phyloP scores from a whole-genome alignment of 1,140 invertebrate species.

The Littorina saxatilis region DNA sequence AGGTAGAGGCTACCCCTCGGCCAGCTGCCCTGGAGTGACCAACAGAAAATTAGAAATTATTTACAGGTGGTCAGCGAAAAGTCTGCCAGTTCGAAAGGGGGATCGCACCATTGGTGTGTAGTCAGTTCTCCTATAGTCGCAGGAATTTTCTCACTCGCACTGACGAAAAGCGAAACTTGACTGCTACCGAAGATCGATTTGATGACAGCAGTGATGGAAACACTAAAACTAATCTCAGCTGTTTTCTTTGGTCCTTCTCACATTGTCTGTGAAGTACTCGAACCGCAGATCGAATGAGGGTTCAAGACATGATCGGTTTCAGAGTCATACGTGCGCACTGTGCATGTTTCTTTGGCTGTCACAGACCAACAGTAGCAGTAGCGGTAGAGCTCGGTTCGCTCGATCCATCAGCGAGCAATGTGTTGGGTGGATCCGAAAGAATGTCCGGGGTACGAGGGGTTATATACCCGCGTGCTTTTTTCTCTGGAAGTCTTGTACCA shows the following conservation, averaged over 20 bases:
- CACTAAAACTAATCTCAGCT: too few relatives aligned
- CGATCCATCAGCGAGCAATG: background rate
- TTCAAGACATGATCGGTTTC: constrained; percentile 16
- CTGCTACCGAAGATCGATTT: background rate
- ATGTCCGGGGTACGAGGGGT: constrained; percentile 3
- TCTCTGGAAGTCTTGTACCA: background rate
- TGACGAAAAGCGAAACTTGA: constrained; percentile 11
- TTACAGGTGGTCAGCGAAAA: constrained; percentile 28
- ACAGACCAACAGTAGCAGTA: background rate
- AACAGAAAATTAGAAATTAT: background rate
- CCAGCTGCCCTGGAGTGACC: background rate
- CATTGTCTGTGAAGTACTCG: too few relatives aligned
- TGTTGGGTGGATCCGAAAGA: constrained; percentile 35
- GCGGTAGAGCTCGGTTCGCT: background rate
- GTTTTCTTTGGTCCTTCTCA: too few relatives aligned
- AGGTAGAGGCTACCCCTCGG: constrained; percentile 22
- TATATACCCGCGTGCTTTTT: constrained; percentile 29
- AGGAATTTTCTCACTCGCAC: background rate
- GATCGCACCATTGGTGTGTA: constrained; percentile 22
- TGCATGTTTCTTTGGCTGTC: background rate
- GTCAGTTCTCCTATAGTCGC: too few relatives aligned
- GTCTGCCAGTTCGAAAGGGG: constrained; percentile 21
- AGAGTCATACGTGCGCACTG: background rate
- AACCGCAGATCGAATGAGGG: too few relatives aligned
- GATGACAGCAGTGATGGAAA: background rate